Evolutionary conservation across 1,140 invertebrate genomes (phyloP), one percentile per base, ranked within the genome.

Genomic region (Propsilocerus akamusi): DNA sequence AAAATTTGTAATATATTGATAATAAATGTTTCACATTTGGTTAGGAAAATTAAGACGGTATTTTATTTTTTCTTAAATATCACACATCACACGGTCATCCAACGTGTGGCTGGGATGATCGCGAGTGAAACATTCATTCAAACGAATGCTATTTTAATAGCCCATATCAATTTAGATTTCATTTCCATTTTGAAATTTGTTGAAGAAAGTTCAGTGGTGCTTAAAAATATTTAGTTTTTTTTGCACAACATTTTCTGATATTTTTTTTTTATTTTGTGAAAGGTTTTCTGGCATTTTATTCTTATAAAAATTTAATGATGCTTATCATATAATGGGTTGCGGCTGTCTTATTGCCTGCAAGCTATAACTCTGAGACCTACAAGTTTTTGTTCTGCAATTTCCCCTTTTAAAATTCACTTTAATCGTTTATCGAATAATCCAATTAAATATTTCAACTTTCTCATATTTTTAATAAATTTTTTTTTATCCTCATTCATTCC

Each of bases 1-100:
- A n/a, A 41, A 20, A 41, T 17, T 5, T 41, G 34, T 41, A 20
- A 41, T 41, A 41, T 41, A 41, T 41, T 41, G 34, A 41, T 41
- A 41, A 41, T 41, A 41, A 41, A 41, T 41, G 34, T 14, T 4
- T 41, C 34, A 41, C 34, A 41, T 41, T 41, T 4, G 5, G 14
- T 8, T 17, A 5, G 34, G 20, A 20, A 10, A 17, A 41, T 30
- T 30, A 12, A 12, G 11, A 30, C 11, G 14, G 28, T 30, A n/a
- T n/a, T n/a, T n/a, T n/a, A n/a, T n/a, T n/a, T n/a, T n/a, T n/a
- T n/a, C n/a, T n/a, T n/a, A n/a, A n/a, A n/a, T n/a, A n/a, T n/a
- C n/a, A n/a, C n/a, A n/a, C n/a, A n/a, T n/a, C n/a, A n/a, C 28
- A 30, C 7, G 14, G 10, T 12, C 2, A 30, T 12, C 28, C 11